A percentile compares a stretch with the other conserved stretches of the same genome.
These are phyloP conservation scores for Chalcosyrphus nemorum DNA, from an alignment of 2,888 invertebrate genomes.

Conservation along the genomic window DNA sequence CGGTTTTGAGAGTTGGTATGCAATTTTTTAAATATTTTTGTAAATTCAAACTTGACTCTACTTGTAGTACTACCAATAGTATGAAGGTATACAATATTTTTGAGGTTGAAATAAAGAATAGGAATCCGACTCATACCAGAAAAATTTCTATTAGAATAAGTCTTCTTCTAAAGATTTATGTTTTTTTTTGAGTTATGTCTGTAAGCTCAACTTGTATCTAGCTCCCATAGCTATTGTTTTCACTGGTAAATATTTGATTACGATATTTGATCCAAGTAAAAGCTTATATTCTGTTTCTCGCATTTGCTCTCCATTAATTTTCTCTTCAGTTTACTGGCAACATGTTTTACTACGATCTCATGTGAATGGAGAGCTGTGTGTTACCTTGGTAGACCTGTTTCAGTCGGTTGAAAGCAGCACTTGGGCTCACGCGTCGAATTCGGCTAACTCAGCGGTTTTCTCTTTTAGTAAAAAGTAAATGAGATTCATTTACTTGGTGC, in stretches of 20 bases:
- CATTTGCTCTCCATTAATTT: neutral
- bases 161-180: no score
- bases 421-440: constrained; percentile 41
- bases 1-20: no score
- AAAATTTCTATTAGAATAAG: no score
- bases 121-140: no score
- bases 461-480: constrained; percentile 20
- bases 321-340: constrained; percentile 15
- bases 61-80: no score
- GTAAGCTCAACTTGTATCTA: neutral
- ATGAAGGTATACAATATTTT: no score
- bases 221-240: neutral
- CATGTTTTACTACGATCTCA: constrained; percentile 6
- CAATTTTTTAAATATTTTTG: no score
- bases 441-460: constrained; percentile 40
- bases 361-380: constrained; percentile 11
- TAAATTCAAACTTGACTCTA: no score
- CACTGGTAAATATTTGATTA: neutral
- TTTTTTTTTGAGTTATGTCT: neutral
- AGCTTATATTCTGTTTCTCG: neutral
- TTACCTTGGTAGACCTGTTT: constrained; percentile 56
- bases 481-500: constrained; percentile 16
- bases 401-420: constrained; percentile 63
- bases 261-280: neutral
- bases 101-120: no score